These are phyloP conservation scores for Sinopyrophorus schimmeli DNA, from an alignment of 2,888 invertebrate species.

Conservation along the genomic window DNA sequence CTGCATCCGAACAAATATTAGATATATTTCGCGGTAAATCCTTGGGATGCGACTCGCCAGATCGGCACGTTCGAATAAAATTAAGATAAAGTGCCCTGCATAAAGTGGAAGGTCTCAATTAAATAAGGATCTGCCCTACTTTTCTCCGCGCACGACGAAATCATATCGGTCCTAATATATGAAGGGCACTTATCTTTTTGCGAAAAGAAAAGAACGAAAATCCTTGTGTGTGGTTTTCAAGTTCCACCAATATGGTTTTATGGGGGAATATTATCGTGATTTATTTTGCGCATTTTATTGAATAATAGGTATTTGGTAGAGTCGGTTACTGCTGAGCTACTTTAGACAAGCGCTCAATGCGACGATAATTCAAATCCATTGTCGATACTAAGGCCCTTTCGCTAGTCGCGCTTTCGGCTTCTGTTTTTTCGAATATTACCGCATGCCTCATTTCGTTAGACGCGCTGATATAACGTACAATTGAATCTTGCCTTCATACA, in stretches of 20 bases:
- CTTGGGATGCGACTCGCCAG: not conserved
- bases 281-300: constrained; percentile 46
- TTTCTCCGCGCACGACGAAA: not conserved
- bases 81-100: too few species aligned
- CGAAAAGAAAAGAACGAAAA: constrained; percentile 44
- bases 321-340: constrained; percentile 40
- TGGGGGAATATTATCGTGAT: constrained; percentile 45
- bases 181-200: constrained; percentile 26
- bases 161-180: constrained; percentile 13
- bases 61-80: not conserved
- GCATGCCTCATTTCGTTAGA: too few species aligned
- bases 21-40: not conserved
- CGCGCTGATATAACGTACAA: too few species aligned
- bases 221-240: constrained; percentile 45
- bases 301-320: constrained; percentile 44
- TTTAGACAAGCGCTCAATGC: constrained; percentile 39
- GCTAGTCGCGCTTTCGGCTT: constrained; percentile 5
- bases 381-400: constrained; percentile 8
- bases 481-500: too few species aligned
- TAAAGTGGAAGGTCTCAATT: not conserved
- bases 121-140: not conserved
- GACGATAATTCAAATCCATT: constrained; percentile 33
- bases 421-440: too few species aligned
- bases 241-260: constrained; percentile 46
- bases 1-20: not conserved